Evolutionary conservation across 2,113 vertebrate species (phyloP).

Genomic region (Erpornis zantholeuca): DNA sequence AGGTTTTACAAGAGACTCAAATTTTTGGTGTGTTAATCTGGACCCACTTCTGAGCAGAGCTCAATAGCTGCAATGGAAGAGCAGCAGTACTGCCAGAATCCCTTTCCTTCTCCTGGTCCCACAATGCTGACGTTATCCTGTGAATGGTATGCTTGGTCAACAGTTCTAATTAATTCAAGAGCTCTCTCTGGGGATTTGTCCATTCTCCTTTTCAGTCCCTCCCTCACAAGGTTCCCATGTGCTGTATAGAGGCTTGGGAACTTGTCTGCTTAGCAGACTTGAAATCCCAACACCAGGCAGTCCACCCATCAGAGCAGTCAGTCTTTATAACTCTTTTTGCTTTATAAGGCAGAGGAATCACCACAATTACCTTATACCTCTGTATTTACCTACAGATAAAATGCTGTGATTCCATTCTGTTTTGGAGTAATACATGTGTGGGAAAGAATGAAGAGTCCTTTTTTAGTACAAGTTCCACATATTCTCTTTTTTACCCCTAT

Average conservation of each 20-base stretch:
- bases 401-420: not conserved
- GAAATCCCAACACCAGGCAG: not conserved
- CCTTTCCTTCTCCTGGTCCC: not conserved
- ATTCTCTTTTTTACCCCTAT: not conserved
- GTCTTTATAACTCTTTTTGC: not conserved
- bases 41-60: not conserved
- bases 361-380: not conserved
- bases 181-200: not conserved
- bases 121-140: not conserved
- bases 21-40: not conserved
- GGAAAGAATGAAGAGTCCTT: not conserved
- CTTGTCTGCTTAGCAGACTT: not conserved
- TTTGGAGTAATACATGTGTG: not conserved
- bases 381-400: not conserved
- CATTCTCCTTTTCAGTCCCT: not conserved
- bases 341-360: not conserved
- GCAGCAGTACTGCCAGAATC: not conserved
- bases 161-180: not conserved
- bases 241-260: not conserved
- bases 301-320: rapidly evolving
- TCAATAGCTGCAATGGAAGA: not conserved
- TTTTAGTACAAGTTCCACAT: not conserved
- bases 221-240: not conserved
- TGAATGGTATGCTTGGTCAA: not conserved
- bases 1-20: not conserved